Conservation (phyloP, 2,888 invertebrate species). For the Tetragnatha montana region DNA sequence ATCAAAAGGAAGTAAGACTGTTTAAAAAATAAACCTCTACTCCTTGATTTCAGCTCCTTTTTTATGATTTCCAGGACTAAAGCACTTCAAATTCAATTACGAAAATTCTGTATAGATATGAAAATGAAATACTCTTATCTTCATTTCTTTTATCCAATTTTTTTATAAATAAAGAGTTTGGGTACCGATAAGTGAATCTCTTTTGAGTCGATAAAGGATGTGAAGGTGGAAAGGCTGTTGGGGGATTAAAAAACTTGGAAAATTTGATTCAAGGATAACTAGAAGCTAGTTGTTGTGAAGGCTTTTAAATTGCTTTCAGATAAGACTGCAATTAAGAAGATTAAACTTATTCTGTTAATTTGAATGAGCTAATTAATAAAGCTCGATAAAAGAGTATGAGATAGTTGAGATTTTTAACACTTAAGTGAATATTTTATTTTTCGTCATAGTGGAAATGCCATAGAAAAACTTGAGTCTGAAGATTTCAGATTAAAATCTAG, state of each 20-base stretch:
- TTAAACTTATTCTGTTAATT: constrained; percentile 44
- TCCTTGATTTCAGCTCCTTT: constrained; percentile 1
- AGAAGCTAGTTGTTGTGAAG: not conserved
- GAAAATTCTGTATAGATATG: constrained; percentile 13
- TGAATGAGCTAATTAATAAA: constrained; percentile 24
- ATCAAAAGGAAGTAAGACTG: constrained; percentile 20
- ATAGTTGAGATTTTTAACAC: not conserved
- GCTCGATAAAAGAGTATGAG: not conserved
- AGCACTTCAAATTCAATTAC: constrained; percentile 40
- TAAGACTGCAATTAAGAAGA: constrained; percentile 30
- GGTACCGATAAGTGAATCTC: not conserved
- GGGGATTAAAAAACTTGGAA: constrained; percentile 5
- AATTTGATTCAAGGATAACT: constrained; percentile 31
- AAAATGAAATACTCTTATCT: constrained; percentile 33
- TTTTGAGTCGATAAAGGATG: constrained; percentile 13
- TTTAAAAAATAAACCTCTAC: not conserved
- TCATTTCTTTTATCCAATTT: not conserved
- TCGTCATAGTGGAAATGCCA: not conserved
- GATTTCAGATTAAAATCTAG: too few species aligned
- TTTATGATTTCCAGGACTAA: constrained; percentile 1
- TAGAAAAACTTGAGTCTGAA: too few species aligned
- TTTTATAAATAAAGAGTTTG: constrained; percentile 22
- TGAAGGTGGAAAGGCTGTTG: not conserved
- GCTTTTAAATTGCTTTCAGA: constrained; percentile 24
- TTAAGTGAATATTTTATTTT: not conserved